Evolutionary conservation across 2,888 invertebrate genomes (phyloP).

Genomic region (Diadegma fenestrale): DNA sequence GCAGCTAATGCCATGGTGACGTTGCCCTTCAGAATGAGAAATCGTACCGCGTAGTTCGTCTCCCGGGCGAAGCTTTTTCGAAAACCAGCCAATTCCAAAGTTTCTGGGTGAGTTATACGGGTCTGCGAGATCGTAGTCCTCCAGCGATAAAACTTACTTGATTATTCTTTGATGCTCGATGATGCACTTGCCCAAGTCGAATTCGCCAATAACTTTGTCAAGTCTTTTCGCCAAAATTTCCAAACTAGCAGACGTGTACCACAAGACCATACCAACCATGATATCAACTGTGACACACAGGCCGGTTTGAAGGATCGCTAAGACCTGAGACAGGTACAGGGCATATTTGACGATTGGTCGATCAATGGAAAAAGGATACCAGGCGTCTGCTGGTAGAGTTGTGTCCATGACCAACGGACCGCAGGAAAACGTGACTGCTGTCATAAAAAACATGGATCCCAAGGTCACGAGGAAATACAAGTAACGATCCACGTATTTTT

Average conservation of each 20-base stretch:
- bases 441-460: slow-evolving; percentile 70
- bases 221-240: slow-evolving; percentile 74
- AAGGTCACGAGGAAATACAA: slow-evolving; percentile 71
- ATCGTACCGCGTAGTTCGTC: slow-evolving; percentile 68
- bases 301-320: slow-evolving; percentile 74
- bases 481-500: slow-evolving; percentile 75
- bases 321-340: slow-evolving; percentile 73
- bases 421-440: slow-evolving; percentile 71
- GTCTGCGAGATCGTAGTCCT: not conserved
- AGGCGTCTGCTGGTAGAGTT: slow-evolving; percentile 75
- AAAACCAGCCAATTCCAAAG: not conserved
- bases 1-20: slow-evolving; percentile 75
- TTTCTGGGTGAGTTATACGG: not conserved
- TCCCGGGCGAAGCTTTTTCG: slow-evolving; percentile 71
- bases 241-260: slow-evolving; percentile 74
- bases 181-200: slow-evolving; percentile 71
- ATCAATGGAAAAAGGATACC: slow-evolving; percentile 78
- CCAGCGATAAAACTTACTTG: slow-evolving; percentile 66
- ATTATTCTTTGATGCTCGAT: slow-evolving; percentile 73
- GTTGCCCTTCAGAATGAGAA: slow-evolving; percentile 77
- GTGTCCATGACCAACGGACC: slow-evolving; percentile 74
- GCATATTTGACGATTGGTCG: slow-evolving; percentile 53
- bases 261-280: slow-evolving; percentile 75
- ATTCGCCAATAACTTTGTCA: slow-evolving; percentile 15
- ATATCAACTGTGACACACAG: slow-evolving; percentile 72